phyloP scores from a whole-genome alignment of 2,888 invertebrate species.

The Petrolisthes manimaculis region DNA sequence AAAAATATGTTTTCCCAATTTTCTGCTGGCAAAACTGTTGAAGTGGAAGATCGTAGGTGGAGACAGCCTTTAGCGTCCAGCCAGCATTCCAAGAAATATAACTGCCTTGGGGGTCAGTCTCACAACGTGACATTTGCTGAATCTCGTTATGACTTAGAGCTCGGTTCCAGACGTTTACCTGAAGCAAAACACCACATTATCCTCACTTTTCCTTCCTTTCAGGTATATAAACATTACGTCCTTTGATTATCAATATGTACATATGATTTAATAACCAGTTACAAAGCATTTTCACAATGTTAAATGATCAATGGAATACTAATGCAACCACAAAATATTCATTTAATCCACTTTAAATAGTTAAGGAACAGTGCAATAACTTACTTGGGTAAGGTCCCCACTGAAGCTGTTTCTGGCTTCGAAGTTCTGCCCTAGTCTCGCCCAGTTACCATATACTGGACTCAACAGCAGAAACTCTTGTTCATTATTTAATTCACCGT shows the following conservation, averaged over 20 bases:
- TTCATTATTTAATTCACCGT: conserved; percentile 41
- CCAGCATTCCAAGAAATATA: conserved; percentile 64
- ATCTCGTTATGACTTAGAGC: conserved; percentile 40
- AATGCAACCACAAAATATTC: too few species aligned
- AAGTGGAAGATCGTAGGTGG: conserved; percentile 38
- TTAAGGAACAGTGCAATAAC: too few species aligned
- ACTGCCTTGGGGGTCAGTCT: conserved; percentile 51
- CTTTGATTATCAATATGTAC: too few species aligned
- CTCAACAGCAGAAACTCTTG: conserved; percentile 30
- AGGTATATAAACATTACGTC: too few species aligned
- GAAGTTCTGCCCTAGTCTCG: conserved; percentile 54
- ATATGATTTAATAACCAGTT: too few species aligned
- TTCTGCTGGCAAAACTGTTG: conserved; percentile 52
- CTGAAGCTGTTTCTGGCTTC: conserved; percentile 57
- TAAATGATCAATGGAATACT: too few species aligned
- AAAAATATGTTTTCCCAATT: conserved; percentile 42
- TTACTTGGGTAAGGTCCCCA: conserved; percentile 56
- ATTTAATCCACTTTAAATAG: too few species aligned
- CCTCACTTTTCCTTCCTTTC: too few species aligned
- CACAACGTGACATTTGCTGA: conserved; percentile 40
- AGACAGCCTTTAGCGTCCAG: conserved; percentile 47
- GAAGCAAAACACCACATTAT: not conserved
- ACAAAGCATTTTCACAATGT: too few species aligned
- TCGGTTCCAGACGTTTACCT: conserved; percentile 64
- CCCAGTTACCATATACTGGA: conserved; percentile 53